A percentile compares a stretch with the other conserved stretches of the same genome.
phyloP scores from a whole-genome alignment of 2,888 invertebrate species.

The Yponomeuta cagnagella region DNA sequence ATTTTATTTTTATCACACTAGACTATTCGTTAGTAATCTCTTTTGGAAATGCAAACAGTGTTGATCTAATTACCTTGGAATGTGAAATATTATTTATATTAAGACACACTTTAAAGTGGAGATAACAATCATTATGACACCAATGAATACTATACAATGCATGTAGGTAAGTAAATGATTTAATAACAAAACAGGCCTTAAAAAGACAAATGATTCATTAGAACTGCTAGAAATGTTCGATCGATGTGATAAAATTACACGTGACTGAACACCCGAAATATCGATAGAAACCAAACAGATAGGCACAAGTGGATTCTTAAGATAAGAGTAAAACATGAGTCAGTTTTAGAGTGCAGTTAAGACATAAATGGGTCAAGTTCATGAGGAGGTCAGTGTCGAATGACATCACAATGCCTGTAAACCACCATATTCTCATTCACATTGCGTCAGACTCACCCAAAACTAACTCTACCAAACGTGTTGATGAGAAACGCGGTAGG shows the following conservation, averaged over 20 bases:
- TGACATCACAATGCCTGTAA: slow-evolving; percentile 72
- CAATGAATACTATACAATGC: too few relatives aligned
- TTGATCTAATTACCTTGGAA: too few relatives aligned
- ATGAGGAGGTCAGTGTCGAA: slow-evolving; percentile 42
- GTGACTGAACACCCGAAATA: not conserved
- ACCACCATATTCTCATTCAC: slow-evolving; percentile 70
- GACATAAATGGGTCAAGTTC: slow-evolving; percentile 57
- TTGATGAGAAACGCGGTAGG: slow-evolving; percentile 83
- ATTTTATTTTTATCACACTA: too few relatives aligned
- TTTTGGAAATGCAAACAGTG: too few relatives aligned
- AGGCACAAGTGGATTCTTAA: not conserved
- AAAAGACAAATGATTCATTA: not conserved
- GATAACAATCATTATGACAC: too few relatives aligned
- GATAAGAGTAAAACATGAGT: not conserved
- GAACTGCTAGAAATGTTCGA: not conserved
- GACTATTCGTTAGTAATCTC: too few relatives aligned
- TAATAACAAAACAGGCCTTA: not conserved
- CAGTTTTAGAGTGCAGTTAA: slow-evolving; percentile 68
- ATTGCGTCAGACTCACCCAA: slow-evolving; percentile 81
- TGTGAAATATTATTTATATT: too few relatives aligned
- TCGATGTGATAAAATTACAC: not conserved
- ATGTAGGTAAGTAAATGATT: not conserved
- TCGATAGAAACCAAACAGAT: not conserved
- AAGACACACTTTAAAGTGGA: too few relatives aligned
- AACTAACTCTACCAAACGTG: slow-evolving; percentile 81